Percentiles rank a stretch among this genome's conserved stretches.
Evolutionary conservation across 2,113 vertebrate genomes (phyloP).

Genomic region (Amphiprion percula): DNA sequence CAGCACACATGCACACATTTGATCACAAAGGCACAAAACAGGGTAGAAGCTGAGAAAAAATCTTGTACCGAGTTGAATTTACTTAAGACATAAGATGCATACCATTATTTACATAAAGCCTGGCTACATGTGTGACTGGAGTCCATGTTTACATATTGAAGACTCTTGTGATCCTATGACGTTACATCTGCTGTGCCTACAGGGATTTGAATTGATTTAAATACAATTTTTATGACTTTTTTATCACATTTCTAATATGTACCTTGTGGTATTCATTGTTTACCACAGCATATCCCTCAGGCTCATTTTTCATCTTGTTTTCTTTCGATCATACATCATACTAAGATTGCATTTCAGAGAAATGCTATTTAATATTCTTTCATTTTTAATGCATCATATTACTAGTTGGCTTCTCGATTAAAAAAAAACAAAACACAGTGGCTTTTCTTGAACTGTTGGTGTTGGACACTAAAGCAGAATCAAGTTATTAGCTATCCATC

Average conservation of each 20-base stretch:
- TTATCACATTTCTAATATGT: not conserved
- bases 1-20: slow-evolving; percentile 13
- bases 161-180: not conserved
- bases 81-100: too few relatives aligned
- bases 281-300: not conserved
- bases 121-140: not conserved
- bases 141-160: not conserved
- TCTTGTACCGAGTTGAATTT: not conserved
- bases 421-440: not conserved
- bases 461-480: slow-evolving; percentile 17
- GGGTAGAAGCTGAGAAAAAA: not conserved
- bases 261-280: not conserved
- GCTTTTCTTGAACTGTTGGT: slow-evolving; percentile 15
- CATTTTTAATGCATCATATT: not conserved
- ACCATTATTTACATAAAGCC: not conserved
- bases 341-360: not conserved
- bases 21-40: slow-evolving; percentile 13
- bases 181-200: not conserved
- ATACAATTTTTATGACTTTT: not conserved
- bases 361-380: slow-evolving; percentile 9
- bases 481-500: slow-evolving; percentile 42
- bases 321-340: not conserved
- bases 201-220: not conserved
- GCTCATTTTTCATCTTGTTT: slow-evolving; percentile 11
- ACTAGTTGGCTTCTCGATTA: not conserved